These are phyloP conservation scores for Hydrozoanthus tunicans DNA, from an alignment of 64 coral and sea anemone genomes.

Conservation along the genomic window DNA sequence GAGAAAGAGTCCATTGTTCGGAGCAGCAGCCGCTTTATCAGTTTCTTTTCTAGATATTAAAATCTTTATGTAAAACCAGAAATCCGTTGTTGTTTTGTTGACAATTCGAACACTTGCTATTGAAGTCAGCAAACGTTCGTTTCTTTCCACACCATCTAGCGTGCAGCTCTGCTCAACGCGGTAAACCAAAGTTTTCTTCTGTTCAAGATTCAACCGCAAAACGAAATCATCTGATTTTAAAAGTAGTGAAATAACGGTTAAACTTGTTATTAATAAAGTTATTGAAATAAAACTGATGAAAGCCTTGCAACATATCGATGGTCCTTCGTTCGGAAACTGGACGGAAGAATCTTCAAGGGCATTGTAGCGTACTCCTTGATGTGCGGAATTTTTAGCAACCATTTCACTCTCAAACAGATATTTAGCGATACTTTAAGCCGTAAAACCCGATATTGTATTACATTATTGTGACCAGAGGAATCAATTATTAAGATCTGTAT, in stretches of 20 bases:
- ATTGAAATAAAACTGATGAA: slow-evolving; percentile 49
- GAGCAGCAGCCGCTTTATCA: neutral
- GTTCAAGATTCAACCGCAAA: slow-evolving; percentile 26
- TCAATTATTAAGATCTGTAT: slow-evolving; percentile 30
- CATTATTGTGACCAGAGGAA: neutral
- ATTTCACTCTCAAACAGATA: neutral
- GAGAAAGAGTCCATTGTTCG: neutral
- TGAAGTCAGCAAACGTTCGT: slow-evolving; percentile 7
- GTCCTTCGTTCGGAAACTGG: slow-evolving; percentile 49
- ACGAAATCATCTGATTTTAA: slow-evolving; percentile 56
- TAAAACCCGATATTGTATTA: slow-evolving; percentile 1
- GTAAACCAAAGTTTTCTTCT: slow-evolving; percentile 52
- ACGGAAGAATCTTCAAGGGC: slow-evolving; percentile 11
- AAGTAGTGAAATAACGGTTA: slow-evolving; percentile 54
- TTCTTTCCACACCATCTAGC: slow-evolving; percentile 20
- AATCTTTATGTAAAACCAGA: slow-evolving; percentile 44
- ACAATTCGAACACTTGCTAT: slow-evolving; percentile 32
- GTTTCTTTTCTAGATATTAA: neutral
- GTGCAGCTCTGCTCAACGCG: slow-evolving; percentile 49
- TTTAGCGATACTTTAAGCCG: neutral
- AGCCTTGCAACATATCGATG: slow-evolving; percentile 45
- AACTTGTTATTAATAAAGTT: slow-evolving; percentile 48
- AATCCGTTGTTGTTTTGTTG: slow-evolving; percentile 25
- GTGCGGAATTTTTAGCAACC: neutral
- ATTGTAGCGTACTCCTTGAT: slow-evolving; percentile 20